A percentile compares a stretch with the other conserved stretches of the same genome.
Conservation (phyloP, 2,797 vertebrate species). For the Eospalax fontanierii region DNA sequence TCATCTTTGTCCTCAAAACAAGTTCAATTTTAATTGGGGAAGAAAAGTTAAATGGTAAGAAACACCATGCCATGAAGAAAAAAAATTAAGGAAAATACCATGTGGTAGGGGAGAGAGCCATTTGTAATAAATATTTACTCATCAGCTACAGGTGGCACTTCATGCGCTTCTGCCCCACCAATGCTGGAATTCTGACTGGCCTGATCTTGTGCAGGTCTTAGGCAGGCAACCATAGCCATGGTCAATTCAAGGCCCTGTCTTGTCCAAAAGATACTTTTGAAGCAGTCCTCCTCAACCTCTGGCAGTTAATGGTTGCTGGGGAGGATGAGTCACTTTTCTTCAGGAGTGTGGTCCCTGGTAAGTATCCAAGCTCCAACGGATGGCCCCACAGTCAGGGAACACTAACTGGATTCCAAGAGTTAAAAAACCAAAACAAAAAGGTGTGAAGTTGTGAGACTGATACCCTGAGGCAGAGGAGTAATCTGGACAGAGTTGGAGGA, state of each 20-base stretch:
- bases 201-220: background rate
- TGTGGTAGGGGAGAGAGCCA: background rate
- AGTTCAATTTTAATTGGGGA: slow-evolving; percentile 7
- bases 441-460: background rate
- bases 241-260: background rate
- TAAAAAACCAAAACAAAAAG: background rate
- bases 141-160: background rate
- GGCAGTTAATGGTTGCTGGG: background rate
- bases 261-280: background rate
- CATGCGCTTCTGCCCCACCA: background rate
- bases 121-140: background rate
- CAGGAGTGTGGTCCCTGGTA: background rate
- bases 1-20: slow-evolving; percentile 21
- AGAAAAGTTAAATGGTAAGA: slow-evolving; percentile 40
- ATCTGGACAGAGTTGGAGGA: background rate
- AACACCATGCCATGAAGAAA: slow-evolving; percentile 24
- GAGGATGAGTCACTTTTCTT: background rate
- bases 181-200: background rate
- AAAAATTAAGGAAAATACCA: background rate
- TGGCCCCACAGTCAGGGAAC: background rate
- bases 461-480: background rate
- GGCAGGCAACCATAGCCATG: background rate
- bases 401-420: background rate
- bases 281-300: background rate
- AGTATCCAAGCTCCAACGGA: background rate